These are phyloP conservation scores for Bruchidius siliquastri DNA, from an alignment of 2,888 invertebrate species.

Conservation along the genomic window DNA sequence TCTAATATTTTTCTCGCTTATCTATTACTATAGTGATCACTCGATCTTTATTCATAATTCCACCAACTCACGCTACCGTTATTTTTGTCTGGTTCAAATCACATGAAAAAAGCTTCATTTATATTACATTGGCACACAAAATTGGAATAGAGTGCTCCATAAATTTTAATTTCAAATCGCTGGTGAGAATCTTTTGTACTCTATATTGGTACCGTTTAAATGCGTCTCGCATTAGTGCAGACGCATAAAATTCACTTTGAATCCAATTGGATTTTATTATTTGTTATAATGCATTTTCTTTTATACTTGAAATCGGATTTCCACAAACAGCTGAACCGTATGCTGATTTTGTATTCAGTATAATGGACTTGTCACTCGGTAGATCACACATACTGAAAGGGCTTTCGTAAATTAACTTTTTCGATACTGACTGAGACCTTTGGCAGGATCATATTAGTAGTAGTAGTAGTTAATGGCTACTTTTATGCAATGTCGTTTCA, in stretches of 20 bases:
- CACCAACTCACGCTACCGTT: too few species aligned
- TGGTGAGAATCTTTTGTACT: neutral
- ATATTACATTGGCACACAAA: neutral
- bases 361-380: too few species aligned
- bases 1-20: too few species aligned
- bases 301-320: neutral
- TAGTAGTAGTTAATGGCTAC: too few species aligned
- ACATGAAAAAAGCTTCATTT: neutral
- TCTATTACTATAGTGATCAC: too few species aligned
- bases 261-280: neutral
- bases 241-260: neutral
- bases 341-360: too few species aligned
- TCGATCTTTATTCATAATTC: too few species aligned
- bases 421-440: too few species aligned
- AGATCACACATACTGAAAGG: too few species aligned
- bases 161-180: neutral
- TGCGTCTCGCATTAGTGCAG: neutral
- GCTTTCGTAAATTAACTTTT: too few species aligned
- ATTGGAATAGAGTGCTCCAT: neutral
- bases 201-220: neutral
- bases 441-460: too few species aligned
- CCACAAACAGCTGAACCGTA: neutral
- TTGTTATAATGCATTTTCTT: neutral
- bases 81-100: neutral
- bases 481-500: too few species aligned